A percentile compares a stretch with the other conserved stretches of the same genome.
Evolutionary conservation across 92 coral and sea anemone genomes (phyloP).

Genomic region (Diadumene lineata): DNA sequence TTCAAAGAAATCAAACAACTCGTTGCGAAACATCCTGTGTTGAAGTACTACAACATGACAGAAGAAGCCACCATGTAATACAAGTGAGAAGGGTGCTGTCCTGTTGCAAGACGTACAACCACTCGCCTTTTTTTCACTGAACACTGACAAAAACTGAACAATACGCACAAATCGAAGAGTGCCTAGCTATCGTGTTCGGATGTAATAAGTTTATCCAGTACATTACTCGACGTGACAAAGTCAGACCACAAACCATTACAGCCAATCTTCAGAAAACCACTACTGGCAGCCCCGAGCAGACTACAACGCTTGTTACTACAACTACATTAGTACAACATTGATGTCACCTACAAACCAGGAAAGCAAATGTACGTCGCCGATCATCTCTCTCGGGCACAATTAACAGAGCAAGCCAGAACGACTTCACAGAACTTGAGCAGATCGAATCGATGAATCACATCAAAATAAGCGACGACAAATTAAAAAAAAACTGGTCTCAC

Average conservation of each 20-base stretch:
- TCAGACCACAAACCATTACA: conserved; percentile 34
- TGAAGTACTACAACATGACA: conserved; percentile 33
- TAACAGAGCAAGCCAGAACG: conserved; percentile 17
- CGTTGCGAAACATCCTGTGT: too few relatives aligned
- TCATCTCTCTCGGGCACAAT: conserved; percentile 20
- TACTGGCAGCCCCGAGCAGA: conserved; percentile 20
- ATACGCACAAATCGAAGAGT: conserved; percentile 8
- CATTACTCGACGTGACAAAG: background rate
- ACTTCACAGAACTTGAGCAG: conserved; percentile 3
- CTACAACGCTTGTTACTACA: conserved; percentile 20
- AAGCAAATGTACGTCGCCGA: conserved; percentile 20
- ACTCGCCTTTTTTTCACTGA: conserved; percentile 21
- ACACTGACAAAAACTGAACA: conserved; percentile 8
- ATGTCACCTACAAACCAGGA: conserved; percentile 26
- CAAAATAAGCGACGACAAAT: conserved; percentile 16
- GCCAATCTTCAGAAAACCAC: conserved; percentile 22
- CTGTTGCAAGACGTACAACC: conserved; percentile 39
- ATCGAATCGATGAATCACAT: conserved; percentile 6
- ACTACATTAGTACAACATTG: conserved; percentile 20
- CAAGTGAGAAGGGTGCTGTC: conserved; percentile 36
- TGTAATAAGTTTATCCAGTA: background rate
- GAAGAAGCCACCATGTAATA: conserved; percentile 49
- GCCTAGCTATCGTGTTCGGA: background rate
- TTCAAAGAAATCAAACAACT: conserved; percentile 38
- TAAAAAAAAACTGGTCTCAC: too few relatives aligned